Conservation (phyloP, 1,140 invertebrate species). For the Trichonephila inaurata region DNA sequence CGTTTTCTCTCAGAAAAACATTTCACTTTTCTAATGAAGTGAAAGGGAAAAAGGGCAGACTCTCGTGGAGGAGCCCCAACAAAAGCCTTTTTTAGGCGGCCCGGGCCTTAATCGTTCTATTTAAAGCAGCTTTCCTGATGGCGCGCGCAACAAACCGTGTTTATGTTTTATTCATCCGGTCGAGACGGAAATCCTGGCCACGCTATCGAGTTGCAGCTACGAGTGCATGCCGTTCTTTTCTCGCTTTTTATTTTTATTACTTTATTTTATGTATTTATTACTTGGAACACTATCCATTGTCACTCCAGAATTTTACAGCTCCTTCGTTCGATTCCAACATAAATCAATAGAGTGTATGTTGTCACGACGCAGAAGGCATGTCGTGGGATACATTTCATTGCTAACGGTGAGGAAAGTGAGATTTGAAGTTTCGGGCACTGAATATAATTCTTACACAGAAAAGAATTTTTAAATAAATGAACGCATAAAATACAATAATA, state of each 20-base stretch:
- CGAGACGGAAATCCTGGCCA: slow-evolving; percentile 57
- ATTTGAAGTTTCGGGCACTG: too few species aligned
- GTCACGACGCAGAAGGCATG: too few species aligned
- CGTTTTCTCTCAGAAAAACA: too few species aligned
- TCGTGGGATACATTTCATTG: too few species aligned
- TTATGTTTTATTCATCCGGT: slow-evolving; percentile 68
- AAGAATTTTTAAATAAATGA: too few species aligned
- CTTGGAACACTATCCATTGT: too few species aligned
- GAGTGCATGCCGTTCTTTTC: not conserved
- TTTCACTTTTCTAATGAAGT: too few species aligned
- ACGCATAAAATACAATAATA: too few species aligned
- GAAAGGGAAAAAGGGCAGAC: not conserved
- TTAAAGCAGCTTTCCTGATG: slow-evolving; percentile 26
- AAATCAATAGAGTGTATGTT: too few species aligned
- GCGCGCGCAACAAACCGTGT: slow-evolving; percentile 17
- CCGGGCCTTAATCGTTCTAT: slow-evolving; percentile 45
- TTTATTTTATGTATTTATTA: too few species aligned
- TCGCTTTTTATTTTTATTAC: not conserved
- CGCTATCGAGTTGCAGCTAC: slow-evolving; percentile 44
- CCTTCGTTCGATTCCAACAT: not conserved
- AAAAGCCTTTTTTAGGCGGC: slow-evolving; percentile 2
- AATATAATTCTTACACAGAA: too few species aligned
- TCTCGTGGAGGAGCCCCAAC: not conserved
- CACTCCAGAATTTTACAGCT: not conserved
- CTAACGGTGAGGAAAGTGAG: too few species aligned